Base-by-base conservation (phyloP, 2,888 invertebrate genomes). In the Axea sp. region DNA sequence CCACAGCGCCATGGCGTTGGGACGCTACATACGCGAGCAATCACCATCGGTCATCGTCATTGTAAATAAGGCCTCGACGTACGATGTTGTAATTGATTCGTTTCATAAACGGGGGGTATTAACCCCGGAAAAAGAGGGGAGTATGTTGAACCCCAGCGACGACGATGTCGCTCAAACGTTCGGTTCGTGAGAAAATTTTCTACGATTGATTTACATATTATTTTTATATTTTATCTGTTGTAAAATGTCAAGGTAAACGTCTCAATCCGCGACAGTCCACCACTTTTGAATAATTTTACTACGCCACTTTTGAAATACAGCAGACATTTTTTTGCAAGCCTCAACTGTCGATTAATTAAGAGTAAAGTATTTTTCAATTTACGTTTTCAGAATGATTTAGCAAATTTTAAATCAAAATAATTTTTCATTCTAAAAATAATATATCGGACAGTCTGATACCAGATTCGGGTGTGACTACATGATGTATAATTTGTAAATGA, bases 41-140 rank as follows among this genome's bases (percentile, higher is more conserved):
- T 64, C 68, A 43, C 60, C 65, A 68, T 68, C 67, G 75, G 67
- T 59, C 43, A 64, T 57, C 64, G 64, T 72, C 72, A 65, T 65
- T 64, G 64, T 37, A 64, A 65, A 64, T 49, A 47, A 35, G 41
- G 22, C 15, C 55, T 49, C 33, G 49, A 51, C 35, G 59, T 39
- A 39, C 60, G 33, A 43, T 51, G 59, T 12, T 59, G 62, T 69
- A 69, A 74, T 69, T 69, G 55, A 74, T 69, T 68, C 59, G 60
- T 55, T 62, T 55, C 39, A 47, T 59, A 68, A 59, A 51, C 14
- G 47, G 57, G 55, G 59, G 35, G 31, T 39, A 67, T 64, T 64
- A 64, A 53, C 64, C 64, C 53, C 14, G 35, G 28, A 9, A 14
- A 31, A 19, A 28, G 31, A 14, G 59, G 37, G 51, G 30, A 17